Evolutionary conservation across 1,140 invertebrate species (phyloP), one percentile per base, ranked within the genome.

Genomic region (Dysdera silvatica): DNA sequence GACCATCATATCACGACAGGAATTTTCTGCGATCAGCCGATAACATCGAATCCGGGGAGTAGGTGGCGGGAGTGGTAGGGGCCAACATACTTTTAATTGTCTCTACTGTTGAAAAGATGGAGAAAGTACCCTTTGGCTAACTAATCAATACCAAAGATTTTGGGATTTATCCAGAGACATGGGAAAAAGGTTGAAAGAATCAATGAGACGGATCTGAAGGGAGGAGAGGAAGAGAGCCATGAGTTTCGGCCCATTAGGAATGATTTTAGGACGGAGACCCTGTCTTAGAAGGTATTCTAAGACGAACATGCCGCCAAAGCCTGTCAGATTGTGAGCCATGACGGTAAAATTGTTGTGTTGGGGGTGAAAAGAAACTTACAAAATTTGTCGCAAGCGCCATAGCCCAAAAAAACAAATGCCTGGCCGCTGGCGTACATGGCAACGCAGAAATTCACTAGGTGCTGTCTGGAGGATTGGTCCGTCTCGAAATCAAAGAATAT

Each of bases 41-140:
- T 45, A 12, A 48, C 23, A 23, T 62, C 45, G 12, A 71, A 5
- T 12, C 0, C 4, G 52, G 52, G 1, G 24, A 1, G 23, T 54
- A 62, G 24, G 16, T 20, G 1, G 41, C 26, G 5, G 18, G 14
- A 5, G 26, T 49, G 60, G 28, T 14, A 18, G 1, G 40, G 23
- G 23, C 52, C 51, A n/a, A 7, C 14, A 32, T 53, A 53, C 23
- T 31, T 14, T n/a, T 45, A 20, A 16, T 53, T 62, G 2, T 29
- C 20, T 0, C 16, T n/a, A 4, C 6, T 41, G 20, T 60, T 60
- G 47, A 60, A 60, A 10, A 18, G 2, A 45, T 62, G 52, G 23
- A 51, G 60, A 45, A 62, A 62, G 37, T n/a, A 53, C 5, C 60
- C 60, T 16, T 62, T 62, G 7, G 2, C 24, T 49, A 49, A 49